phyloP scores from a whole-genome alignment of 2,888 invertebrate genomes.

The Cephonodes hylas region DNA sequence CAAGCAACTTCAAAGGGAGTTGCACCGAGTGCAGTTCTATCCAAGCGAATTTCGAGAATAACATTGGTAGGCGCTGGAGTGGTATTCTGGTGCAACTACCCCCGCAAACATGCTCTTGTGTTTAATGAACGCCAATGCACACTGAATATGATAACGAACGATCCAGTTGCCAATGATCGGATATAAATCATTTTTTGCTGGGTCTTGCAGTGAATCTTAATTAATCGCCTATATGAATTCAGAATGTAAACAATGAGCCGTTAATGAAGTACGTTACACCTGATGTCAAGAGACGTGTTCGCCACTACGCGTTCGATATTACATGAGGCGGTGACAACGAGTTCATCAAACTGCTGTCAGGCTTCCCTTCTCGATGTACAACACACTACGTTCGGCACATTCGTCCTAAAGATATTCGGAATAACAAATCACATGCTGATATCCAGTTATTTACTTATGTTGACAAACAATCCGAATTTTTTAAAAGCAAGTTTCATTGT shows the following conservation, averaged over 20 bases:
- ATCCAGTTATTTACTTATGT: background rate
- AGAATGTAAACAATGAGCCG: background rate
- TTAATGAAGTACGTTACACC: background rate
- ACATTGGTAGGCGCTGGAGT: background rate
- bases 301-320: background rate
- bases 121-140: conserved; percentile 28
- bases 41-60: conserved; percentile 32
- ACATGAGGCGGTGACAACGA: background rate
- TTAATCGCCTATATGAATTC: background rate
- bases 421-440: background rate
- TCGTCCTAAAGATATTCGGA: background rate
- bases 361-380: background rate
- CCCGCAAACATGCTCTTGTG: background rate
- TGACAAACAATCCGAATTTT: too few relatives aligned
- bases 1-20: conserved; percentile 48
- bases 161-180: conserved; percentile 28
- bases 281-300: background rate
- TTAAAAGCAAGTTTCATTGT: too few relatives aligned
- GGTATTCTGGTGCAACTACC: background rate
- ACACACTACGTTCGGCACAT: background rate
- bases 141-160: conserved; percentile 48
- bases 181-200: conserved; percentile 34
- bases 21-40: conserved; percentile 30
- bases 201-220: conserved; percentile 32
- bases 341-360: background rate